A percentile compares a stretch with the other conserved stretches of the same genome.
phyloP scores from a whole-genome alignment of 2,113 vertebrate species.

The Menura novaehollandiae region DNA sequence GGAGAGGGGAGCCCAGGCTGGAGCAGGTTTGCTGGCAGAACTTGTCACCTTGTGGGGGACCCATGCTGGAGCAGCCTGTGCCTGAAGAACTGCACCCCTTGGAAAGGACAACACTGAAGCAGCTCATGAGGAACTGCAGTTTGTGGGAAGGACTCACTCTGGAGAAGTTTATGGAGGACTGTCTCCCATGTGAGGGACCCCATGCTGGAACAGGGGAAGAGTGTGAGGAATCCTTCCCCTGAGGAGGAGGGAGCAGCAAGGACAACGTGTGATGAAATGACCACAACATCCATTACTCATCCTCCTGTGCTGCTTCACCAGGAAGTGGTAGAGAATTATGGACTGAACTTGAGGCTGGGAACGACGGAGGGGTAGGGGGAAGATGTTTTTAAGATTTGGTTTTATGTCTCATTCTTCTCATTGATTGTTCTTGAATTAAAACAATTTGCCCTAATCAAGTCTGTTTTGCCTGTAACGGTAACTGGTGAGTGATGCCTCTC shows the following conservation, averaged over 20 bases:
- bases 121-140: rapidly evolving
- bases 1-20: neutral
- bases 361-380: rapidly evolving
- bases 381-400: neutral
- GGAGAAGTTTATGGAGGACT: neutral
- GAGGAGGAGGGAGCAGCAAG: neutral
- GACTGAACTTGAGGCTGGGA: neutral
- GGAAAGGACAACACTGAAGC: neutral
- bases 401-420: neutral
- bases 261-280: neutral
- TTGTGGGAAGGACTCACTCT: neutral
- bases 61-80: neutral
- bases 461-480: neutral
- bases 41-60: rapidly evolving
- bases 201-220: neutral
- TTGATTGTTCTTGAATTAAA: neutral
- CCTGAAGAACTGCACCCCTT: neutral
- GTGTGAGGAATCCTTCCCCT: neutral
- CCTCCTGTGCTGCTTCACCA: too few species aligned
- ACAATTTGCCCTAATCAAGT: neutral
- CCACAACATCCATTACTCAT: neutral
- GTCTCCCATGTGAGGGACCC: neutral
- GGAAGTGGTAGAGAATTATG: neutral
- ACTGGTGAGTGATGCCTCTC: neutral
- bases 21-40: neutral